phyloP scores from a whole-genome alignment of 2,113 vertebrate genomes.

The Holacanthus passer region DNA sequence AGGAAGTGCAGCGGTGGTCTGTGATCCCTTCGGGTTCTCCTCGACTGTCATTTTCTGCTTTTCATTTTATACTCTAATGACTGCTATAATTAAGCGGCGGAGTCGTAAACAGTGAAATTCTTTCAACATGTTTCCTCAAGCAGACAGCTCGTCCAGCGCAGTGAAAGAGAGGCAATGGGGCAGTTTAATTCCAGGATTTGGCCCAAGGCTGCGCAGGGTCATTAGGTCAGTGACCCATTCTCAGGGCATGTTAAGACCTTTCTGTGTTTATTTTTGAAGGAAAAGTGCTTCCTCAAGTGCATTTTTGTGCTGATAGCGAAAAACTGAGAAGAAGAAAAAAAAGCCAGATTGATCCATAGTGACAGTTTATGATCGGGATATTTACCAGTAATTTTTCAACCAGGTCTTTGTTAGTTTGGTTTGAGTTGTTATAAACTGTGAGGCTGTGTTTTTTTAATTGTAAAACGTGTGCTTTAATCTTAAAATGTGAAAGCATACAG shows the following conservation, averaged over 20 bases:
- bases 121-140: conserved; percentile 70
- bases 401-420: background rate
- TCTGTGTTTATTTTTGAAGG: conserved; percentile 50
- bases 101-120: conserved; percentile 71
- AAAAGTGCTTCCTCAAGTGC: conserved; percentile 37
- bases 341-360: background rate
- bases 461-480: no score
- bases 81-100: conserved; percentile 68
- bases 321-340: background rate
- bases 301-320: conserved; percentile 2
- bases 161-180: conserved; percentile 1
- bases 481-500: background rate
- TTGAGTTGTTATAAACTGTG: background rate
- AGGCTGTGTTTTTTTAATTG: background rate
- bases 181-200: conserved; percentile 21
- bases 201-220: conserved; percentile 53
- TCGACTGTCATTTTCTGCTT: conserved; percentile 65
- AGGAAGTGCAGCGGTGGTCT: conserved; percentile 56
- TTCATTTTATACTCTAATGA: conserved; percentile 61
- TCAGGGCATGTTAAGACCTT: background rate
- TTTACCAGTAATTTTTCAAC: background rate
- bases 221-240: conserved; percentile 47
- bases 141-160: conserved; percentile 10
- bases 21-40: conserved; percentile 4
- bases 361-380: background rate